These are phyloP conservation scores for Malurus elegans DNA, from an alignment of 2,113 vertebrate genomes.

Conservation along the genomic window DNA sequence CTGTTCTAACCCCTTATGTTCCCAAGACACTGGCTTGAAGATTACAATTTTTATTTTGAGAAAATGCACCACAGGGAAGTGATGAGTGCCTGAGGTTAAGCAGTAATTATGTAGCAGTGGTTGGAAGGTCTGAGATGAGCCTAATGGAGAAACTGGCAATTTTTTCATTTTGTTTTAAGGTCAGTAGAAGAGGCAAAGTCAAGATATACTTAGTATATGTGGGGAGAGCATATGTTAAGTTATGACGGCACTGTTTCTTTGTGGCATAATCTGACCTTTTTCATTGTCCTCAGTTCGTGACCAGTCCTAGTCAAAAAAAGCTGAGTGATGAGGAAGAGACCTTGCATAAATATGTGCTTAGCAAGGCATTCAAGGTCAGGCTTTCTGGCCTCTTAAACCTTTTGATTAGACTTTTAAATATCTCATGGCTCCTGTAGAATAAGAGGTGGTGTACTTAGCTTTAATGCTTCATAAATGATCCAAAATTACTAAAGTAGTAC, in stretches of 20 bases:
- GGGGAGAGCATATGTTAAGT: neutral
- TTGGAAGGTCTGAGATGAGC: neutral
- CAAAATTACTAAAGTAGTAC: neutral
- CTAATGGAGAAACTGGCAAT: neutral
- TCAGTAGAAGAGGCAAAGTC: neutral
- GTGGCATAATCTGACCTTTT: neutral
- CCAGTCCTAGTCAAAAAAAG: neutral
- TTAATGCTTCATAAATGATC: neutral
- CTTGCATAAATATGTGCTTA: neutral
- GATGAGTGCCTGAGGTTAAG: neutral
- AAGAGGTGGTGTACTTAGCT: neutral
- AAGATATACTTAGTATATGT: neutral
- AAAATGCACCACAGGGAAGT: neutral
- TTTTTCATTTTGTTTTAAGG: neutral
- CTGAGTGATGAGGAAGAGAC: neutral
- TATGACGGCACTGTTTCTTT: neutral
- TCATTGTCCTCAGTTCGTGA: neutral
- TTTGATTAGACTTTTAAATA: neutral
- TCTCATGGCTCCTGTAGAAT: neutral
- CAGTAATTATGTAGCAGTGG: neutral
- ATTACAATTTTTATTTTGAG: neutral
- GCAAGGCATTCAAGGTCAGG: neutral
- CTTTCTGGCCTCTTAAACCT: neutral
- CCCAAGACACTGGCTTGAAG: neutral
- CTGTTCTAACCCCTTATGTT: neutral